Base-by-base conservation (phyloP, 2,888 invertebrate species). In the Clostera curtula region DNA sequence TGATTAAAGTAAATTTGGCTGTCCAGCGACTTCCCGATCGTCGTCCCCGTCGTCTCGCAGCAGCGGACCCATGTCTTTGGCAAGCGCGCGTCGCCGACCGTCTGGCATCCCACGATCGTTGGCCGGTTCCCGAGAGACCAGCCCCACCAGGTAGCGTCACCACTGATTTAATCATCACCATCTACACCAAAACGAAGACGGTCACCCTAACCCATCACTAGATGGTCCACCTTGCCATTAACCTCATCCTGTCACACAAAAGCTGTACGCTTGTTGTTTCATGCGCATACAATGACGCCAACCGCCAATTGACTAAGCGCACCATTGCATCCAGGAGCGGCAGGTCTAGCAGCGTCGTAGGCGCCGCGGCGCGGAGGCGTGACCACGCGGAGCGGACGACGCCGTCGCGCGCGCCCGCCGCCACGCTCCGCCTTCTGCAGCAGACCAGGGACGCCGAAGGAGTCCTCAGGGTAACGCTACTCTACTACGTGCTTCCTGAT, bases 21-120 rank as follows among this genome's bases (percentile, higher is more conserved):
- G 30, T 11, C 34, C 79, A 96, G 96, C 98, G 4, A 93, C 95
- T 24, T 97, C 97, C 48, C 87, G 98, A 19, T 96, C 96, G 3
- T 95, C 95, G 26, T 97, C 97, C 1, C 97, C 98, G 0, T 94
- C 96, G 30, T 94, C 96, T 1, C 89, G 95, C 37, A 93, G 93
- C 58, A 85, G 87, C 28, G 87, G 74, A 0, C 72, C 82, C 0
- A 56, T 59, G 68, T 86, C 57, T 3, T 40, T 85, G 59, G 83
- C 85, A 1, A 77, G 74, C 37, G 73, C 87, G 27, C 75, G 92
- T 41, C 86, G 91, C 2, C 80, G 90, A 26, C 87, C 90, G 12
- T 91, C 92, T 0, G 91, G 91, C 9, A 91, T 90, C 31, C 90
- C 91, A 1, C 68, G 90, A 12, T 91, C 90, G 0, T 75, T 90